Base-by-base conservation (phyloP, 2,888 invertebrate genomes). In the Therioaphis trifolii region DNA sequence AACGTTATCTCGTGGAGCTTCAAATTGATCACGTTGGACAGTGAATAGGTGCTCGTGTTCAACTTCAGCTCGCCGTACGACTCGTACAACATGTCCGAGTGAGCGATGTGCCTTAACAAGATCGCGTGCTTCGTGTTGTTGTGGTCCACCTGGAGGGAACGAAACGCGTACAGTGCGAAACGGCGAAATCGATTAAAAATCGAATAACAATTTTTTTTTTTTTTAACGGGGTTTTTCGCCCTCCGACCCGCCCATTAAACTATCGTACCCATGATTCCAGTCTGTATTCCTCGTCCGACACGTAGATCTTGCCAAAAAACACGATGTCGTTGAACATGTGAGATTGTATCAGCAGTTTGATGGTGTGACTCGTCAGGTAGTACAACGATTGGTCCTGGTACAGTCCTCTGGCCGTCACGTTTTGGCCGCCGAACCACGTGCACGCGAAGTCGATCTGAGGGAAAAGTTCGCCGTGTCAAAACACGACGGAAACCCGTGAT, bases 391-490 rank as follows among this genome's bases (percentile, higher is more conserved):
- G 92, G 88, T 95, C 95, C 86, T 93, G 92, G 88, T 95, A 95
- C 1, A 92, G 90, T 0, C 94, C 95, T 86, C 92, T 92, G 1
- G 93, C 90, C 66, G 92, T 92, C 85, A 94, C 90, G 85, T 92
- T 93, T 85, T 93, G 92, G 1, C 94, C 94, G 69, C 94, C 94
- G 88, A 95, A 95, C 95, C 95, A 95, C 0, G 93, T 91, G 0
- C 94, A 94, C 43, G 91, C 90, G 58, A 94, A 90, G 86, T 93
- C 93, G 40, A 95, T 89, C 94, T 94, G 86, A 21, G 87, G 85
- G 84, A 79, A 66, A 35, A n/a, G 63, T 9, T 52, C 24, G 46
- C n/a, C n/a, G n/a, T n/a, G n/a, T n/a, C n/a, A n/a, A n/a, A n/a
- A n/a, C n/a, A n/a, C n/a, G n/a, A n/a, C n/a, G n/a, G n/a, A n/a